Evolutionary conservation across 2,888 invertebrate species (phyloP).

Genomic region (Drosophila emarginata): DNA sequence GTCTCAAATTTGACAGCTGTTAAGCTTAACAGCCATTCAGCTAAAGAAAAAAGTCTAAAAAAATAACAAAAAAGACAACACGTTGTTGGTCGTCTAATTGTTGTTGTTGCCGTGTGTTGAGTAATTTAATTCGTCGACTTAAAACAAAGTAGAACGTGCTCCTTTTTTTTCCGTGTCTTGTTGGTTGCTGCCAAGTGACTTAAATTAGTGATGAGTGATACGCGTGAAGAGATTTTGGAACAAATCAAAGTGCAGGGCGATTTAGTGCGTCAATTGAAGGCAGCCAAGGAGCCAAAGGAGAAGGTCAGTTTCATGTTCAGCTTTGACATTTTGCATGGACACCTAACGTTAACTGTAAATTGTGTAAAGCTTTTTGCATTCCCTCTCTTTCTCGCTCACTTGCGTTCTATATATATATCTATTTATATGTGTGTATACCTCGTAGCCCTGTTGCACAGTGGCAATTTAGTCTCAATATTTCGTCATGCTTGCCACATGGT

Average conservation of each 20-base stretch:
- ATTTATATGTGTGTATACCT: background rate
- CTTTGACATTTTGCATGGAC: constrained; percentile 9
- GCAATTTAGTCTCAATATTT: constrained; percentile 7
- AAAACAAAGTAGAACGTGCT: constrained; percentile 2
- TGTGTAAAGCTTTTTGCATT: constrained; percentile 1
- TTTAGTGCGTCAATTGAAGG: constrained; percentile 90
- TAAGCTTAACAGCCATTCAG: too few relatives aligned
- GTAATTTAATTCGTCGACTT: background rate
- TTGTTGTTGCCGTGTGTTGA: background rate
- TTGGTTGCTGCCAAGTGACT: constrained; percentile 14
- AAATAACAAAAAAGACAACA: too few relatives aligned
- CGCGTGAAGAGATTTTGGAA: constrained; percentile 84
- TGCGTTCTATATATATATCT: background rate
- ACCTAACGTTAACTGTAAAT: constrained; percentile 1
- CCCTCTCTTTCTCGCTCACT: background rate
- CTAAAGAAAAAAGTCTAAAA: too few relatives aligned
- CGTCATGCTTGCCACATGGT: constrained; percentile 27
- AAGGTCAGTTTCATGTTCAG: constrained; percentile 84
- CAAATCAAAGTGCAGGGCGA: constrained; percentile 90
- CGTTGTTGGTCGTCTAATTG: background rate
- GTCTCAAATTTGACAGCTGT: too few relatives aligned
- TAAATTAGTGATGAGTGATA: constrained; percentile 81
- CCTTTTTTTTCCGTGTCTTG: background rate
- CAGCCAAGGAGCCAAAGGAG: constrained; percentile 89
- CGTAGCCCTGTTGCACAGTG: background rate